phyloP scores from a whole-genome alignment of 2,797 vertebrate genomes.

The Brachyalestes nurse region DNA sequence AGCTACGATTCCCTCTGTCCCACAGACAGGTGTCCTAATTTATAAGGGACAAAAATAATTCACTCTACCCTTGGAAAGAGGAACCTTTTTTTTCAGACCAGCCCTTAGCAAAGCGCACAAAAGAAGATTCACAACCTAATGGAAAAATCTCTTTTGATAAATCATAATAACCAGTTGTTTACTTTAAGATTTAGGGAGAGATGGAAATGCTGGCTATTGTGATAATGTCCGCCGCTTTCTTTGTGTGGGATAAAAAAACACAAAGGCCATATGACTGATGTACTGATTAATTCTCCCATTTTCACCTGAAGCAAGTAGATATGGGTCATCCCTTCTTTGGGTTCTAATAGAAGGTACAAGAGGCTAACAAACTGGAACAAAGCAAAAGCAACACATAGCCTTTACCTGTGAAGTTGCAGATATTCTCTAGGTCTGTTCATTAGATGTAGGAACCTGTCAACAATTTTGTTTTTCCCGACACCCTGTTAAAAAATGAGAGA shows the following conservation, averaged over 20 bases:
- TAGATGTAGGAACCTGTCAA: conserved; percentile 94
- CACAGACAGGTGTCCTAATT: conserved; percentile 67
- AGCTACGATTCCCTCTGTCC: conserved; percentile 52
- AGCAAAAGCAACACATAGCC: neutral
- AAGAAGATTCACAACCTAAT: conserved; percentile 45
- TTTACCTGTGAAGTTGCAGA: conserved; percentile 94
- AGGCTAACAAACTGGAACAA: conserved; percentile 6
- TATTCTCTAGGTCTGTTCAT: conserved; percentile 96
- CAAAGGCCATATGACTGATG: conserved; percentile 19
- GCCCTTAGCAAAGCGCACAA: conserved; percentile 28
- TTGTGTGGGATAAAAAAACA: neutral
- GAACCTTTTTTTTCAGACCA: conserved; percentile 41
- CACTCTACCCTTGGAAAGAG: conserved; percentile 56
- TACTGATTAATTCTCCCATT: neutral
- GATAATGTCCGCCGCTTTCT: neutral
- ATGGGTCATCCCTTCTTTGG: neutral
- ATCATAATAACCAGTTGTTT: conserved; percentile 33
- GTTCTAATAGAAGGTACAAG: neutral
- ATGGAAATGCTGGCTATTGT: neutral
- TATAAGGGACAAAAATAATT: conserved; percentile 58
- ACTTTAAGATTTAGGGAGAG: conserved; percentile 6
- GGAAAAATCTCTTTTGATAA: conserved; percentile 40
- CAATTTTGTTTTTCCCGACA: conserved; percentile 97
- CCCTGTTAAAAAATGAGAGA: conserved; percentile 78
- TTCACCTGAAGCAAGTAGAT: neutral